Conservation (phyloP, 2,113 vertebrate species). For the Ardeotis arabs region DNA sequence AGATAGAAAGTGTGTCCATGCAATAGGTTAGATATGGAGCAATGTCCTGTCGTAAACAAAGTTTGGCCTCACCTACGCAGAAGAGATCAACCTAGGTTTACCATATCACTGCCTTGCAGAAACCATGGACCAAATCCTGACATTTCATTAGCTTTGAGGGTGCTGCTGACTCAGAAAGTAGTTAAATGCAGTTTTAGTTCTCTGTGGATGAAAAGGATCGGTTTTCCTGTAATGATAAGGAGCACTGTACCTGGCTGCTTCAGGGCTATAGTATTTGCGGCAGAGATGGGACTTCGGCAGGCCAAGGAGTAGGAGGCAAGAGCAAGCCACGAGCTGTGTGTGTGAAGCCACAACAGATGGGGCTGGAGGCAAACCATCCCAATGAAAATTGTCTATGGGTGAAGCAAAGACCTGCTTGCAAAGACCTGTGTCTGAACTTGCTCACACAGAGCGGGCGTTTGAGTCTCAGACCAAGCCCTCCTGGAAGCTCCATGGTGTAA, state of each 20-base stretch:
- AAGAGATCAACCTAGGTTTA: neutral
- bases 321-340: constrained; percentile 19
- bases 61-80: neutral
- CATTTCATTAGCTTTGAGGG: neutral
- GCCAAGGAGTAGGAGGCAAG: neutral
- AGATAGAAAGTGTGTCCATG: neutral
- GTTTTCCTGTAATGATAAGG: neutral
- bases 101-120: neutral
- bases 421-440: constrained; percentile 37
- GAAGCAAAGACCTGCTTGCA: constrained; percentile 31
- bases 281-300: neutral
- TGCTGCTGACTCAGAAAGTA: neutral
- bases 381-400: neutral
- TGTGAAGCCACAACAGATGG: neutral
- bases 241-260: neutral
- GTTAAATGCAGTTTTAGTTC: neutral
- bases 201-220: neutral
- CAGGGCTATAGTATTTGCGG: neutral
- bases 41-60: neutral
- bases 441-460: neutral
- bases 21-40: neutral
- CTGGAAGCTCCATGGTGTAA: neutral
- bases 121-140: neutral
- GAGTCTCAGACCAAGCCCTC: neutral
- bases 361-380: constrained; percentile 4